Percentiles rank a stretch among this genome's conserved stretches.
Conservation (phyloP, 2,797 vertebrate genomes). For the Bryconaethiops microstoma region DNA sequence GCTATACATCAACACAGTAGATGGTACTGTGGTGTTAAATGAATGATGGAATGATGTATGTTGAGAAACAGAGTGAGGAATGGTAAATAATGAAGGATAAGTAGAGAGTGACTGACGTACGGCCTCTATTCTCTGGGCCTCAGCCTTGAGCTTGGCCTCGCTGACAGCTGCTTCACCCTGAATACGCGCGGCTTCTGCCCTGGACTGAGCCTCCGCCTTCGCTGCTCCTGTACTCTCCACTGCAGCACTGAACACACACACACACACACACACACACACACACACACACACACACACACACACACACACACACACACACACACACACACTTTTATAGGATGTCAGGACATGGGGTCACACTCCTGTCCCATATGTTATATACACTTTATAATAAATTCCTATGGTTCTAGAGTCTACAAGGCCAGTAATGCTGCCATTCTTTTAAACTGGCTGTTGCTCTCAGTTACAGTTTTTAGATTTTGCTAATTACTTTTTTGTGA, state of each 20-base stretch:
- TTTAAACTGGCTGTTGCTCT: not conserved
- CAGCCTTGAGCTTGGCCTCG: constrained; percentile 86
- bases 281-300: no score
- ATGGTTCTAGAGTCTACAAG: not conserved
- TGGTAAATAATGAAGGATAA: not conserved
- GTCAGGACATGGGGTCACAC: no score
- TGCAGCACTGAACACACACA: constrained; percentile 71
- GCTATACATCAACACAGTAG: not conserved
- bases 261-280: constrained; percentile 16
- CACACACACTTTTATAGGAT: not conserved
- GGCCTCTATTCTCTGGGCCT: constrained; percentile 86
- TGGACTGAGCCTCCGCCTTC: constrained; percentile 87
- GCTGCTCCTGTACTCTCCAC: constrained; percentile 91
- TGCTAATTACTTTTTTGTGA: not conserved
- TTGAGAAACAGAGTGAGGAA: not conserved
- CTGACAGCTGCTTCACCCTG: constrained; percentile 86
- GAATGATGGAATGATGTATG: not conserved
- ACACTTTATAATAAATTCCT: not conserved
- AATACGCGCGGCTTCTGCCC: constrained; percentile 85
- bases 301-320: constrained; percentile 18
- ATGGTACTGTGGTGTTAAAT: not conserved
- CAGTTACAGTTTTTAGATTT: not conserved
- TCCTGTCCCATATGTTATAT: no score
- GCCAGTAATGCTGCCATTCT: not conserved
- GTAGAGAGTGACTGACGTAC: constrained; percentile 65